phyloP scores from a whole-genome alignment of 1,140 invertebrate species.

The Caenorhabditis latens region DNA sequence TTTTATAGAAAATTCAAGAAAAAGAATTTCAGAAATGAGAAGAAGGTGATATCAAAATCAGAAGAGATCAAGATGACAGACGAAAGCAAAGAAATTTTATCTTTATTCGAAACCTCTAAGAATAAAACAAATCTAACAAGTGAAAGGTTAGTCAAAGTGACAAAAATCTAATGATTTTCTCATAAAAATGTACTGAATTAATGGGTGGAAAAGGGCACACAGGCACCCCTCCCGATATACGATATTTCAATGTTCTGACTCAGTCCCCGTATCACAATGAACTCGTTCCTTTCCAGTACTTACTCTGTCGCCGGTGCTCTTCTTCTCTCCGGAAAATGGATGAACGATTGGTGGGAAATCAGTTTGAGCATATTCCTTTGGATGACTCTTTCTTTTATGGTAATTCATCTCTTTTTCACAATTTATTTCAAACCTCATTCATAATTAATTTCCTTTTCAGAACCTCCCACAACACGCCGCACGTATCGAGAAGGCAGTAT shows the following conservation, averaged over 20 bases:
- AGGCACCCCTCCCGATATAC: too few species aligned
- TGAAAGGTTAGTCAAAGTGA: background rate
- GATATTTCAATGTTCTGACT: too few species aligned
- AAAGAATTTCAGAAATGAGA: background rate
- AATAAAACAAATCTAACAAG: slow-evolving; percentile 11
- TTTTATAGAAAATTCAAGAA: background rate
- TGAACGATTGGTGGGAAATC: slow-evolving; percentile 34
- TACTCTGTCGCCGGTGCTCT: slow-evolving; percentile 33
- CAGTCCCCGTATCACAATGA: too few species aligned
- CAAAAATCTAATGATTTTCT: background rate
- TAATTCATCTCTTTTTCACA: background rate
- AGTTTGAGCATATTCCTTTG: slow-evolving; percentile 40
- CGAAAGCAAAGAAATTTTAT: slow-evolving; percentile 13
- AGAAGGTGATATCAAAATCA: background rate
- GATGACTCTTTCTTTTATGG: slow-evolving; percentile 46
- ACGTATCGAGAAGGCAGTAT: slow-evolving; percentile 90
- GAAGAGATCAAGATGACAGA: background rate
- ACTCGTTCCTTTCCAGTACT: background rate
- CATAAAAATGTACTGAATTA: background rate
- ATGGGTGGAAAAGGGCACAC: too few species aligned
- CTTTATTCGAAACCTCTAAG: slow-evolving; percentile 21
- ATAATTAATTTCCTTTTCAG: background rate
- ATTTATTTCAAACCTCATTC: background rate
- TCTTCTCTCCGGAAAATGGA: slow-evolving; percentile 35
- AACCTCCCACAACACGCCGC: slow-evolving; percentile 87